Base-by-base conservation (phyloP, 2,797 vertebrate species). In the Pseudotriccus pelzelni region DNA sequence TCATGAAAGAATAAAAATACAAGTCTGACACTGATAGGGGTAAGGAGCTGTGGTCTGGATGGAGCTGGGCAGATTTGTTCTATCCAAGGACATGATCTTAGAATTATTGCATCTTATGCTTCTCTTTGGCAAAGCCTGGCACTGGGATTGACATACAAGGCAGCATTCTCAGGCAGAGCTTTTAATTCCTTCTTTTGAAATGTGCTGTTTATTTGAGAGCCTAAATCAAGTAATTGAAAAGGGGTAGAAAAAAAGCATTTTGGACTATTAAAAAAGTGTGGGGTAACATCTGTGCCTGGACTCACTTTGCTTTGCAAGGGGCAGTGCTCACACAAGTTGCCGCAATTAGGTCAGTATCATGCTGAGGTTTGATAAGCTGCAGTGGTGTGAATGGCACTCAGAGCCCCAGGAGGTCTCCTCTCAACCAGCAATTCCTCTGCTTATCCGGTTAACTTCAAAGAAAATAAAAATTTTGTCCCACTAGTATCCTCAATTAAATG, bases 21-120 rank as follows among this genome's bases (percentile, higher is more conserved):
- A 50, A 50, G 19, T 8, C 43, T 0, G 0, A 16, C 34, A 70
- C 10, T n/a, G 21, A 20, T 10, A 10, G 7, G 17, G 2, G 2
- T 59, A 46, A 91, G 15, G 9, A 30, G 15, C 6, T 82, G 32
- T 58, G 27, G 14, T 67, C 63, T 74, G 16, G 16, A 30, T 63
- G 15, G 16, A 80, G 25, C 14, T 77, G 46, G 22, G 17, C 12
- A 89, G 60, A 62, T 92, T 75, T 83, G 3, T 43, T 83, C 8
- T 46, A 12, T 22, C 10, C 39, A 74, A 77, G 64, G n/a, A 39
- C 37, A 37, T 7, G 12, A 22, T 22, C 34, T 70, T 43, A 44
- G 21, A 77, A 91, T 73, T 53, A 11, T 17, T 89, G 44, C 11
- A n/a, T 46, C 78, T 87, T 59, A 34, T 68, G n/a, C 11, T 68